Evolutionary conservation across 2,113 vertebrate species (phyloP).

Genomic region (Myiagra hebetior): DNA sequence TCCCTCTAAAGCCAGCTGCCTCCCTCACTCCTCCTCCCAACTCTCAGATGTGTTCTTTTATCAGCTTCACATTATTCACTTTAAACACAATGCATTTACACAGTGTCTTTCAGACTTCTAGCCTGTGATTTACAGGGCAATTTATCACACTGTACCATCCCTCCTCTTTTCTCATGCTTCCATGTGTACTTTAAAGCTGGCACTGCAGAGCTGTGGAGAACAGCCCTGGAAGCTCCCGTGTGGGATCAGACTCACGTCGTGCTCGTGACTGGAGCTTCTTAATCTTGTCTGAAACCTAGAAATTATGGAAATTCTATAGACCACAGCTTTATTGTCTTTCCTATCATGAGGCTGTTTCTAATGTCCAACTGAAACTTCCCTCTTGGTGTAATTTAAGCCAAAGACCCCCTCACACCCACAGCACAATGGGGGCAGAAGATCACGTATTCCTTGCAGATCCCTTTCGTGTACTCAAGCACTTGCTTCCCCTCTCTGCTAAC

Average conservation of each 20-base stretch:
- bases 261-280: neutral
- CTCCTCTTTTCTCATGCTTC: neutral
- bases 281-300: neutral
- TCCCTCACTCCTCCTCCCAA: neutral
- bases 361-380: neutral
- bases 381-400: neutral
- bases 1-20: neutral
- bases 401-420: neutral
- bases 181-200: neutral
- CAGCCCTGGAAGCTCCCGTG: neutral
- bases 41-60: neutral
- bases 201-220: neutral
- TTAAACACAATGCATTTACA: neutral
- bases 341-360: neutral
- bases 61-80: neutral
- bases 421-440: neutral
- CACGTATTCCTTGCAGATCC: neutral
- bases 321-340: neutral
- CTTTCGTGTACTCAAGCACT: neutral
- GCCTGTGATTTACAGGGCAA: neutral
- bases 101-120: neutral
- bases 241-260: neutral
- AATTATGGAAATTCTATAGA: neutral
- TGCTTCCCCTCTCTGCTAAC: neutral
- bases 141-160: neutral